Evolutionary conservation across 2,113 vertebrate species (phyloP).

Genomic region (Choloepus hoffmanni): DNA sequence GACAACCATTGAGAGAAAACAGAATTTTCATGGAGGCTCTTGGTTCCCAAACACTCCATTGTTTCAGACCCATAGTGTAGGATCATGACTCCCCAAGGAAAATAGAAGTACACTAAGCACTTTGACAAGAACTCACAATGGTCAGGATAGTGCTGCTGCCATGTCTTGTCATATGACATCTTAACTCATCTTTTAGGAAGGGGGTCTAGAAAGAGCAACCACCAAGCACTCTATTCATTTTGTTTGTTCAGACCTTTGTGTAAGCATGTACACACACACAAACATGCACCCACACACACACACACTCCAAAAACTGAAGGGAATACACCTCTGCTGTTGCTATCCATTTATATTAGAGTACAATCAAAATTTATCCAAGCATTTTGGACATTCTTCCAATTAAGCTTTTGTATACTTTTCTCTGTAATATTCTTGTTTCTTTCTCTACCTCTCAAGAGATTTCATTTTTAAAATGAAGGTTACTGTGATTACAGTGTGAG

Average conservation of each 20-base stretch:
- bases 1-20: not conserved
- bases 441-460: constrained; percentile 61
- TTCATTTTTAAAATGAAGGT: constrained; percentile 78
- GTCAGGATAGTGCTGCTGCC: not conserved
- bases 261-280: constrained; percentile 37
- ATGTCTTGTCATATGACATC: not conserved
- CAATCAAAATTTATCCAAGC: constrained; percentile 66
- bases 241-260: constrained; percentile 1
- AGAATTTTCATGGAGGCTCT: not conserved
- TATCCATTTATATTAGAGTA: constrained; percentile 80
- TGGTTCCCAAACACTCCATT: not conserved
- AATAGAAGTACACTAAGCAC: not conserved
- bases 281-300: constrained; percentile 73
- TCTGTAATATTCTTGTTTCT: constrained; percentile 69
- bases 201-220: constrained; percentile 39
- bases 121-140: not conserved
- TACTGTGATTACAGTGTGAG: constrained; percentile 68
- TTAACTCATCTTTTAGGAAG: not conserved
- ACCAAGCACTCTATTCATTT: constrained; percentile 76
- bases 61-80: not conserved
- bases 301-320: constrained; percentile 63
- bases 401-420: constrained; percentile 74
- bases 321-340: constrained; percentile 56
- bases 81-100: not conserved
- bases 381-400: constrained; percentile 70